These are phyloP conservation scores for Fukomys damarensis DNA, from an alignment of 2,113 vertebrate species.

Conservation along the genomic window DNA sequence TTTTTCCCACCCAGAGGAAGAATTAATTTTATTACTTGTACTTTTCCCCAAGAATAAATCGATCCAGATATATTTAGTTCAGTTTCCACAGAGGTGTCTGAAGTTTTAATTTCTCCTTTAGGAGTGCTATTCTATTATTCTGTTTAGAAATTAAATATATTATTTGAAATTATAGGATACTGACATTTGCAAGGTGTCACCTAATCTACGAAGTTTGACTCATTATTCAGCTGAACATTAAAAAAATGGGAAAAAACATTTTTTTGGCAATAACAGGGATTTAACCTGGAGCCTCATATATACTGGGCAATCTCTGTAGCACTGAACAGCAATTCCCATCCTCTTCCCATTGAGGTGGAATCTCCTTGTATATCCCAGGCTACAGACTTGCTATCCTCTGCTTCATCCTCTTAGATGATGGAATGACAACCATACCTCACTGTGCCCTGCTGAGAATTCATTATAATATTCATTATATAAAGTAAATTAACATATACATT, in stretches of 20 bases:
- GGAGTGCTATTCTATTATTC: not conserved
- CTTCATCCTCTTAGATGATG: not conserved
- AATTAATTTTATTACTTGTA: not conserved
- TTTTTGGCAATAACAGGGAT: too few relatives aligned
- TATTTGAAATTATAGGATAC: not conserved
- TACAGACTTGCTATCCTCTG: not conserved
- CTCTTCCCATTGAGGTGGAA: too few relatives aligned
- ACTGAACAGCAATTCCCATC: not conserved
- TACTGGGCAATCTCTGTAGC: not conserved
- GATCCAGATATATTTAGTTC: not conserved
- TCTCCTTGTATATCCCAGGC: not conserved
- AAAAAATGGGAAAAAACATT: not conserved
- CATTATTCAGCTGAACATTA: not conserved
- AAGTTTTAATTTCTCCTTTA: not conserved
- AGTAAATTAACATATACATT: slow-evolving; percentile 3
- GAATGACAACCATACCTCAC: not conserved
- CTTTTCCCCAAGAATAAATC: not conserved
- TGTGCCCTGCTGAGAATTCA: not conserved
- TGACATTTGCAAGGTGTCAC: not conserved
- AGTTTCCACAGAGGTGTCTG: not conserved
- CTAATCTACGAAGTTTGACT: not conserved
- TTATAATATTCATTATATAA: not conserved
- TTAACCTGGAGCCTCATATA: not conserved
- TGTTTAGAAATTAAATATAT: not conserved
- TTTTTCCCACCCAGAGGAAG: not conserved